These are phyloP conservation scores for Eupeodes latifasciatus DNA, from an alignment of 2,888 invertebrate species.

Conservation along the genomic window DNA sequence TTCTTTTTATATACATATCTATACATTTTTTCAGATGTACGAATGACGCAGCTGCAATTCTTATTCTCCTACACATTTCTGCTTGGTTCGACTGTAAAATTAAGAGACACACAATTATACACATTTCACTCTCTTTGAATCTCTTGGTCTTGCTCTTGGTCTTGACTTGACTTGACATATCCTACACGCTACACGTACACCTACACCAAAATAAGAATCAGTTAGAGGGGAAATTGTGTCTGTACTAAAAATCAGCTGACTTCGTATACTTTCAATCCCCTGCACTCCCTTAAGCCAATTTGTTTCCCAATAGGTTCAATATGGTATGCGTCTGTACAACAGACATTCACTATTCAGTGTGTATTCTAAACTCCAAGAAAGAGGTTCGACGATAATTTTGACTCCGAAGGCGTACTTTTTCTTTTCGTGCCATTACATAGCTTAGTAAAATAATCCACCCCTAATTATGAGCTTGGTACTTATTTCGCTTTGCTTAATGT, in stretches of 20 bases:
- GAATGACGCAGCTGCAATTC: not conserved
- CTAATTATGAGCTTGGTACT: constrained; percentile 37
- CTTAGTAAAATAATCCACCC: constrained; percentile 26
- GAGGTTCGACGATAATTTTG: not conserved
- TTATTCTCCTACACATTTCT: constrained; percentile 19
- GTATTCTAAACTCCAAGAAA: constrained; percentile 17
- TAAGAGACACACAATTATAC: constrained; percentile 19
- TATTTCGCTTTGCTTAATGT: constrained; percentile 40
- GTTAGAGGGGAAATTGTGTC: constrained; percentile 28
- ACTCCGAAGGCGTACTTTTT: not conserved
- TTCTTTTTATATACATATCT: constrained; percentile 25
- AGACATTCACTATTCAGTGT: constrained; percentile 53
- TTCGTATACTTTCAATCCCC: not conserved
- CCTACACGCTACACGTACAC: no score
- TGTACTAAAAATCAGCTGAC: constrained; percentile 72
- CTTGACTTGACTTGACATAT: no score
- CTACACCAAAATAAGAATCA: not conserved
- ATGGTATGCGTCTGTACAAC: not conserved
- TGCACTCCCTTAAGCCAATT: not conserved
- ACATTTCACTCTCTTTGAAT: constrained; percentile 8
- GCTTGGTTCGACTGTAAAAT: not conserved
- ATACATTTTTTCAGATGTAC: constrained; percentile 14
- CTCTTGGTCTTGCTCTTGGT: no score
- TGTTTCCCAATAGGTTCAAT: not conserved
- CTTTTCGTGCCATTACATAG: constrained; percentile 3